Base-by-base conservation (phyloP, 1,140 invertebrate species). In the Hycleus phaleratus region DNA sequence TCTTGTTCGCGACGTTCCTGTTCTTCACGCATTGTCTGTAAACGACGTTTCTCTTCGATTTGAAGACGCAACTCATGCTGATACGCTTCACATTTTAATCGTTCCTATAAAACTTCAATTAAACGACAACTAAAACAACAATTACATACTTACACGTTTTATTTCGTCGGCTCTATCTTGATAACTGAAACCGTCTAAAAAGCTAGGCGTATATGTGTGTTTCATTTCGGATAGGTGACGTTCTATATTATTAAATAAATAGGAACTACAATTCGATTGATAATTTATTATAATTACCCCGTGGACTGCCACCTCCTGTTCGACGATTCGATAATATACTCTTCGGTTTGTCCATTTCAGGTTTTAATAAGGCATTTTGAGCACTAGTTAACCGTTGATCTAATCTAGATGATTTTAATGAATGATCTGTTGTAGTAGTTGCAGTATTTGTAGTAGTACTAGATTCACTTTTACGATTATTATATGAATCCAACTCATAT, bases 1-100 rank as follows among this genome's bases (percentile, higher is more conserved):
- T 79, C 75, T 60, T 80, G 65, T 52, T 74, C 69, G 12, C 65
- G 47, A 7, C 69, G 55, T 39, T 74, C 72, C 47, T 72, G 71
- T 53, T 74, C 70, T n/a, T 70, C 69, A 38, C 67, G 53, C 63
- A 72, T 59, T 18, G 62, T 63, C 26, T 66, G 58, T 46, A 72
- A 47, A 18, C 68, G 60, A 44, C 68, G 61, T 56, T 74, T 74
- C 51, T 74, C 71, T 59, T 73, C 72, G 44, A 74, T 74, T 49
- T 74, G 72, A 26, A 67, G 47, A 25, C 70, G 62, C 9, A 74
- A 51, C 32, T 74, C 72, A 43, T 61, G 59, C 50, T 72, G 71
- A 54, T 74, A 74, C 10, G 63, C 40, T 44, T 74, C 72, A 8
- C 69, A 66, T 58, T 73, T 73, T 45, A 72, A 51, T 10, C 70